A percentile compares a stretch with the other conserved stretches of the same genome.
phyloP scores from a whole-genome alignment of 2,797 vertebrate genomes.

The Chiroxiphia lanceolata region DNA sequence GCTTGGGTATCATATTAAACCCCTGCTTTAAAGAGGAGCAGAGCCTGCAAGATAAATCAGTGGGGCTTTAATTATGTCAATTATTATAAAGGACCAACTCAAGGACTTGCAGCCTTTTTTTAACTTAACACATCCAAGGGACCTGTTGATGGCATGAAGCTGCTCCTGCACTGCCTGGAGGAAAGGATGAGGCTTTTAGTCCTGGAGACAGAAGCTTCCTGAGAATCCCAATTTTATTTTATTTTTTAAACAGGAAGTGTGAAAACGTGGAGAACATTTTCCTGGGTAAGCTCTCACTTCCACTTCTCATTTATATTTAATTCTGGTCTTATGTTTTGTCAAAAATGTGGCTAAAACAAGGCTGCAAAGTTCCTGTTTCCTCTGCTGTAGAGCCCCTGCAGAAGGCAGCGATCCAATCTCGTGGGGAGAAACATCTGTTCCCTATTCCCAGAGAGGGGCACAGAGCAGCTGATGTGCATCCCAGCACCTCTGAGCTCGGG shows the following conservation, averaged over 20 bases:
- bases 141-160: neutral
- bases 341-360: neutral
- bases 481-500: too few relatives aligned
- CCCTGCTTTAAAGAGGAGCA: neutral
- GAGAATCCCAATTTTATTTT: neutral
- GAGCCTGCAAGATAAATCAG: neutral
- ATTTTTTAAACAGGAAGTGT: neutral
- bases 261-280: neutral
- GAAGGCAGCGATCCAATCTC: neutral
- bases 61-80: neutral
- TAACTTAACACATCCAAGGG: neutral
- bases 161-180: neutral
- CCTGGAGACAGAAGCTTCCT: neutral
- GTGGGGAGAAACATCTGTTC: neutral
- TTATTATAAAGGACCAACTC: neutral
- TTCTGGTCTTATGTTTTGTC: neutral
- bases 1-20: fast-evolving
- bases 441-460: too few relatives aligned
- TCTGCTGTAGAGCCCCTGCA: neutral
- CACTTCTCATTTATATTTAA: neutral
- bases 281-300: neutral
- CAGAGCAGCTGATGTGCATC: neutral
- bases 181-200: neutral
- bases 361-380: neutral
- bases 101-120: neutral